These are phyloP conservation scores for Alsophila aescularia DNA, from an alignment of 2,888 invertebrate genomes.

Conservation along the genomic window DNA sequence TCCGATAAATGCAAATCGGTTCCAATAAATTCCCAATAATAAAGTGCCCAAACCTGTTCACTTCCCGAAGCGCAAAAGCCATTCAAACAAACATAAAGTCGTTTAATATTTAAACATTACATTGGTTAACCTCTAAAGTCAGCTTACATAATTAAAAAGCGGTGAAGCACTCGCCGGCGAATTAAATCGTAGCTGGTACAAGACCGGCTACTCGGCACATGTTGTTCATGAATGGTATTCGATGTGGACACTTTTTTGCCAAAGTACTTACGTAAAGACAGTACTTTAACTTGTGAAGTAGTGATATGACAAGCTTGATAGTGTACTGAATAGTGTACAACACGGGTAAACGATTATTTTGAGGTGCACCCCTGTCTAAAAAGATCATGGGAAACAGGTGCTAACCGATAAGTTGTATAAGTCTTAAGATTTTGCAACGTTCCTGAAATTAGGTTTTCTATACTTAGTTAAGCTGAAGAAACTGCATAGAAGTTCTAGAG, in stretches of 20 bases:
- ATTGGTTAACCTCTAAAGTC: slow-evolving; percentile 28
- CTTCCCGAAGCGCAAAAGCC: slow-evolving; percentile 14
- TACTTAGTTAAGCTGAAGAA: too few species aligned
- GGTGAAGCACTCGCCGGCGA: slow-evolving; percentile 8
- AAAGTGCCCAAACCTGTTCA: slow-evolving; percentile 5
- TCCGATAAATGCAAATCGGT: slow-evolving; percentile 21
- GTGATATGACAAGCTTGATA: too few species aligned
- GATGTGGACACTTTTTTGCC: not conserved
- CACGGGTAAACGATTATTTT: too few species aligned
- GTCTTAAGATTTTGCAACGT: too few species aligned
- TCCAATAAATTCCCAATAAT: slow-evolving; percentile 23
- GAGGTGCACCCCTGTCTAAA: too few species aligned
- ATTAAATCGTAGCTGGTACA: slow-evolving; percentile 18
- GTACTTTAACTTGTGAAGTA: not conserved
- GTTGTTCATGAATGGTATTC: slow-evolving; percentile 11
- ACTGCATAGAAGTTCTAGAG: too few species aligned
- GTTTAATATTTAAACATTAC: slow-evolving; percentile 28
- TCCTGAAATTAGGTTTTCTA: too few species aligned
- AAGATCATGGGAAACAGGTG: too few species aligned
- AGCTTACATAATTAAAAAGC: slow-evolving; percentile 26
- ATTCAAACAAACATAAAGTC: slow-evolving; percentile 26
- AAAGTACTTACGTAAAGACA: not conserved
- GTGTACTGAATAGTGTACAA: too few species aligned
- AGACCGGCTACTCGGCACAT: slow-evolving; percentile 2
- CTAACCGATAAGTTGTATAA: too few species aligned